Conservation (phyloP, 1,140 invertebrate species). For the Drosophila sulfurigaster region DNA sequence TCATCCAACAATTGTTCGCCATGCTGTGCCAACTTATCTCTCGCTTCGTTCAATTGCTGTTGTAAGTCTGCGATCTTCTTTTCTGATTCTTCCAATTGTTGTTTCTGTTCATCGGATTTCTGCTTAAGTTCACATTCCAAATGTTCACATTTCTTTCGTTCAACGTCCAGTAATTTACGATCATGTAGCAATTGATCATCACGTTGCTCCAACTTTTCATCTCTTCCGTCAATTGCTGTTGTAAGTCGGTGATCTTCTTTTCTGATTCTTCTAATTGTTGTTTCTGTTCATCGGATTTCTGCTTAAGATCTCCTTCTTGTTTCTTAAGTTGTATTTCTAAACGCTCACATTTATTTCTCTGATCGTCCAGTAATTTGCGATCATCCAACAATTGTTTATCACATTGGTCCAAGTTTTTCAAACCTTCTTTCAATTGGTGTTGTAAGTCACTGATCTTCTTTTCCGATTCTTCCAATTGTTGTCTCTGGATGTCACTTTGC, state of each 20-base stretch:
- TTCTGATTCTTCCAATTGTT: not conserved
- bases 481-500: not conserved
- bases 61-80: conserved; percentile 22
- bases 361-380: not conserved
- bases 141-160: conserved; percentile 1
- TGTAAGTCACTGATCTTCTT: conserved; percentile 20
- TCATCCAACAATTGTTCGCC: no score
- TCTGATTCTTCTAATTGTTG: no score
- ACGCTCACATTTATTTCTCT: conserved; percentile 1
- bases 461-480: conserved; percentile 1
- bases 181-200: not conserved
- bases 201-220: not conserved
- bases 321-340: not conserved
- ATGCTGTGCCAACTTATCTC: no score
- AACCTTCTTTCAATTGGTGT: conserved; percentile 14
- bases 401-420: not conserved
- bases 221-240: not conserved
- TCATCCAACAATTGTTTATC: not conserved
- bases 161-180: not conserved
- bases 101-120: no score
- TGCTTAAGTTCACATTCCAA: not conserved
- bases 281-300: no score
- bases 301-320: not conserved
- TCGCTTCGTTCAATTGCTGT: conserved; percentile 24
- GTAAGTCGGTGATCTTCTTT: no score